Evolutionary conservation across 1,140 invertebrate genomes (phyloP).

Genomic region (Rhopalosiphum padi): DNA sequence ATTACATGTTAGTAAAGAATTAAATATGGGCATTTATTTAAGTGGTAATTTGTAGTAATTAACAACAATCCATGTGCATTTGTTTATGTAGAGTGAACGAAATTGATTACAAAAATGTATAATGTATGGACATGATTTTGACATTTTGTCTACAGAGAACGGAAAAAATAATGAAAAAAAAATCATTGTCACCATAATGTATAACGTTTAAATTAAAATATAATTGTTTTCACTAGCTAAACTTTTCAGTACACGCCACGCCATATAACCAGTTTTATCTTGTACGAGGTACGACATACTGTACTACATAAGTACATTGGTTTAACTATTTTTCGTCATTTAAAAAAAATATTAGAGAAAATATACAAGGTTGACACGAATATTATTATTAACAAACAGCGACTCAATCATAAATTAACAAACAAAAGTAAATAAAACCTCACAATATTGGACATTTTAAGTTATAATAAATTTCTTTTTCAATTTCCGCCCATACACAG

Average conservation of each 20-base stretch:
- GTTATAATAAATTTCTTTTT: not conserved
- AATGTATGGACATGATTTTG: not conserved
- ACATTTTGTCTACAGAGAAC: not conserved
- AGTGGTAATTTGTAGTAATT: not conserved
- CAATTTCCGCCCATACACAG: not conserved
- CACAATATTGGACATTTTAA: not conserved
- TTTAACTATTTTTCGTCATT: not conserved
- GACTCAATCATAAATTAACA: not conserved
- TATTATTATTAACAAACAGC: not conserved
- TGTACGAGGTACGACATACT: no score
- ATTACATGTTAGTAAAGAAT: not conserved
- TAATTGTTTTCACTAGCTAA: not conserved
- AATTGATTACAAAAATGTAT: not conserved
- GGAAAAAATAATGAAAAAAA: not conserved
- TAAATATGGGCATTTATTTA: not conserved
- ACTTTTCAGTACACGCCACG: not conserved
- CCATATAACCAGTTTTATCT: not conserved
- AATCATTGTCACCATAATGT: not conserved
- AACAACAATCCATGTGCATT: not conserved
- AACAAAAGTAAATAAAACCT: not conserved
- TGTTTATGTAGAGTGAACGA: not conserved
- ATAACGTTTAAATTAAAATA: not conserved
- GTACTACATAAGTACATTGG: not conserved
- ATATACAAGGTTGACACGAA: not conserved
- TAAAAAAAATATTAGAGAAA: not conserved